Conservation (phyloP, 2,113 vertebrate genomes). For the Taurulus bubalis region DNA sequence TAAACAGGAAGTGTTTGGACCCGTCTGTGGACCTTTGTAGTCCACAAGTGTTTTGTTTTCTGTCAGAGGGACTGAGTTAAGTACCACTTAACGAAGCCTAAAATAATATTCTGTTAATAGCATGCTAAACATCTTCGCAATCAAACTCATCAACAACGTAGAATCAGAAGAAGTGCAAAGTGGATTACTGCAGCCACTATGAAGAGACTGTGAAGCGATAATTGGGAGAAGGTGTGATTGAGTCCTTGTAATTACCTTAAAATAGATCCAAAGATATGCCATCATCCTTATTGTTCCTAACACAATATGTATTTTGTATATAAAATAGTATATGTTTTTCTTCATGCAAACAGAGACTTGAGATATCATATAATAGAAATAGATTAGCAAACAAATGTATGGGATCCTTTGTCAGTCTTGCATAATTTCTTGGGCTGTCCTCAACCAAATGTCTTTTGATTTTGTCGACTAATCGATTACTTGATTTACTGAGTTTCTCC, state of each 20-base stretch:
- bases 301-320: background rate
- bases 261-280: background rate
- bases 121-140: background rate
- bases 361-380: background rate
- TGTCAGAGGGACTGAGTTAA: background rate
- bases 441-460: background rate
- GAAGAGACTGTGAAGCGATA: slow-evolving; percentile 1
- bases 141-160: background rate
- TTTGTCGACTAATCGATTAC: background rate
- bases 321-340: background rate
- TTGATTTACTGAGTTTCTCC: background rate
- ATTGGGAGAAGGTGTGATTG: slow-evolving; percentile 6
- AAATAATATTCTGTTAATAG: background rate
- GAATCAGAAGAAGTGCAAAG: background rate
- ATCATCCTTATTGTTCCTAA: background rate
- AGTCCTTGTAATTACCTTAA: background rate
- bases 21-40: background rate
- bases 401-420: background rate
- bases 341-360: background rate
- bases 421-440: background rate
- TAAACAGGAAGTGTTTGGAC: background rate
- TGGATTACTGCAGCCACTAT: background rate
- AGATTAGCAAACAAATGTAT: background rate
- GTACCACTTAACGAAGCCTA: background rate
- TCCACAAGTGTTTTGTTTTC: background rate